Percentiles rank a stretch among this genome's conserved stretches.
Evolutionary conservation across 2,888 invertebrate species (phyloP).

Genomic region (Exephanes ischioxanthus): DNA sequence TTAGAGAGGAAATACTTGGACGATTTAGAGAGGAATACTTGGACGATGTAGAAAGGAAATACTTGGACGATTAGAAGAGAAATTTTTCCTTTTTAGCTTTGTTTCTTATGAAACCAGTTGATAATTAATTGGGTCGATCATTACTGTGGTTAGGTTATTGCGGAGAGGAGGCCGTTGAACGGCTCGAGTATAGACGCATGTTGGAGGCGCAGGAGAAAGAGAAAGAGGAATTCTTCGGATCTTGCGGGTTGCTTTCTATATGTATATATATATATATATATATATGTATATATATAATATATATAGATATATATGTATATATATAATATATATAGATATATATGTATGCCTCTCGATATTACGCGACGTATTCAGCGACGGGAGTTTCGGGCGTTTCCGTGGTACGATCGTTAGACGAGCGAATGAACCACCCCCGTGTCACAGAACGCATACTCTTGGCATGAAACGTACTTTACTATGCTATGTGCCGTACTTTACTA

Average conservation of each 20-base stretch:
- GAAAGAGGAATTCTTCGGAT: conserved; percentile 62
- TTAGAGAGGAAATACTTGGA: no score
- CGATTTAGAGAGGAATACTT: no score
- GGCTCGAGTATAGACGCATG: neutral
- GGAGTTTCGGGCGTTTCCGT: conserved; percentile 79
- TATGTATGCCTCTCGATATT: conserved; percentile 24
- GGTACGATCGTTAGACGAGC: conserved; percentile 78
- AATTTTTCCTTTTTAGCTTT: neutral
- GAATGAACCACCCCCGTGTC: conserved; percentile 57
- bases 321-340: no score
- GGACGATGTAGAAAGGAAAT: no score
- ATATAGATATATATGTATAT: neutral
- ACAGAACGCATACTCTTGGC: conserved; percentile 56
- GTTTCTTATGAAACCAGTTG: neutral
- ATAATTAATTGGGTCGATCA: conserved; percentile 29
- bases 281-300: no score
- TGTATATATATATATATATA: neutral
- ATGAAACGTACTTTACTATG: conserved; percentile 16
- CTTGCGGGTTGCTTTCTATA: conserved; percentile 36
- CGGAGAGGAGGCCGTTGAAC: neutral
- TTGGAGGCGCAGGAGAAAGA: neutral
- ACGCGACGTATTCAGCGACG: conserved; percentile 54
- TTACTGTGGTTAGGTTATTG: neutral
- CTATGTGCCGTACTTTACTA: conserved; percentile 14
- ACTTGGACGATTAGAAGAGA: no score